A percentile compares a stretch with the other conserved stretches of the same genome.
Conservation (phyloP, 2,113 vertebrate genomes). For the Himantopus leucocephalus region DNA sequence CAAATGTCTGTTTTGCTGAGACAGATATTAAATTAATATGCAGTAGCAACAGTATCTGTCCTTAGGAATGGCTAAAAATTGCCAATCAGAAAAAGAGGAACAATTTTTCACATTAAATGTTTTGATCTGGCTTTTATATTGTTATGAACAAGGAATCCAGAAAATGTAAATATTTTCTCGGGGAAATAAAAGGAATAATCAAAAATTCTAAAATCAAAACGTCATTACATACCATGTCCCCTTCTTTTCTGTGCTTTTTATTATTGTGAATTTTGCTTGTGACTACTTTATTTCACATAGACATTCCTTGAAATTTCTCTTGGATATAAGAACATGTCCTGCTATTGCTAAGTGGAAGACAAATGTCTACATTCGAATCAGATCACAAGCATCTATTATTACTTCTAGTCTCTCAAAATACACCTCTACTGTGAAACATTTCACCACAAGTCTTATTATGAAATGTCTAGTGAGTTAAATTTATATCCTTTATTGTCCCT, state of each 20-base stretch:
- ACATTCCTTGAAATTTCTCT: neutral
- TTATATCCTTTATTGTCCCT: neutral
- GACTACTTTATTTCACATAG: neutral
- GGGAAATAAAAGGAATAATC: fast-evolving
- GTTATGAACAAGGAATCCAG: neutral
- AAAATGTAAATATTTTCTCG: neutral
- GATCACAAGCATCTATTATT: neutral
- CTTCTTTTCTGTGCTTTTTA: neutral
- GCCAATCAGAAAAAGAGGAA: neutral
- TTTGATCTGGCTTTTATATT: neutral
- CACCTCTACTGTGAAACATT: neutral
- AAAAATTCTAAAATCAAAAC: neutral
- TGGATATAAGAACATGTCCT: neutral
- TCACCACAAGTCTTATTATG: neutral
- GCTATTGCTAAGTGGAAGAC: neutral
- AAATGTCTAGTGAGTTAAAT: neutral
- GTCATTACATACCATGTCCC: fast-evolving
- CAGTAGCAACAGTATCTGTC: neutral
- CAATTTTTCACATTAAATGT: neutral
- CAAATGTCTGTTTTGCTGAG: neutral
- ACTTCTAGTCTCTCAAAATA: neutral
- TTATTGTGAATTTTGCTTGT: neutral
- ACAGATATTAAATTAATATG: neutral
- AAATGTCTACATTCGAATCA: neutral
- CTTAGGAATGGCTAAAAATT: neutral